These are phyloP conservation scores for Molossus alvarezi DNA, from an alignment of 2,797 vertebrate genomes.

Conservation along the genomic window DNA sequence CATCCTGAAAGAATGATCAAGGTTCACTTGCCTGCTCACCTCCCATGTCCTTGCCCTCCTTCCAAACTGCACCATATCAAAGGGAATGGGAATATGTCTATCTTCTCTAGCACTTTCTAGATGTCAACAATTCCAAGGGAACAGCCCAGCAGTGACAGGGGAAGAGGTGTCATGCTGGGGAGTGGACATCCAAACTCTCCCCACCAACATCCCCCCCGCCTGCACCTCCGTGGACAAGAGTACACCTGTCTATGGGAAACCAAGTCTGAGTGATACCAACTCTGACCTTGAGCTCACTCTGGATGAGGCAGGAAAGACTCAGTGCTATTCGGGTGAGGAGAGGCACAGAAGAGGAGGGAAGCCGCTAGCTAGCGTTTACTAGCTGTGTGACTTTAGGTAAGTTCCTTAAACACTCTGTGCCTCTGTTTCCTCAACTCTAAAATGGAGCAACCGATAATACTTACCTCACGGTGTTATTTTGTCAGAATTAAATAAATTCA, in stretches of 20 bases:
- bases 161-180: not conserved
- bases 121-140: not conserved
- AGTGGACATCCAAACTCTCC: not conserved
- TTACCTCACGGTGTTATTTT: not conserved
- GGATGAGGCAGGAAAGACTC: not conserved
- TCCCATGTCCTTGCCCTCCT: not conserved
- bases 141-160: not conserved
- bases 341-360: not conserved
- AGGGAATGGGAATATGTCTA: not conserved
- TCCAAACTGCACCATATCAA: not conserved
- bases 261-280: not conserved
- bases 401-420: not conserved
- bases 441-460: not conserved
- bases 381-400: not conserved
- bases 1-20: not conserved
- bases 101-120: not conserved
- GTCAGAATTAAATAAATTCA: conserved; percentile 22
- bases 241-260: not conserved
- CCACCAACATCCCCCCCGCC: not conserved
- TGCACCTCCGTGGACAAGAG: not conserved
- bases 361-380: not conserved
- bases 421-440: conserved; percentile 46
- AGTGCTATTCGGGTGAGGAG: not conserved
- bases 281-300: not conserved
- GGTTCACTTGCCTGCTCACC: not conserved